A percentile compares a stretch with the other conserved stretches of the same genome.
These are phyloP conservation scores for Digitonthophagus gazella DNA, from an alignment of 2,888 invertebrate species.

Conservation along the genomic window DNA sequence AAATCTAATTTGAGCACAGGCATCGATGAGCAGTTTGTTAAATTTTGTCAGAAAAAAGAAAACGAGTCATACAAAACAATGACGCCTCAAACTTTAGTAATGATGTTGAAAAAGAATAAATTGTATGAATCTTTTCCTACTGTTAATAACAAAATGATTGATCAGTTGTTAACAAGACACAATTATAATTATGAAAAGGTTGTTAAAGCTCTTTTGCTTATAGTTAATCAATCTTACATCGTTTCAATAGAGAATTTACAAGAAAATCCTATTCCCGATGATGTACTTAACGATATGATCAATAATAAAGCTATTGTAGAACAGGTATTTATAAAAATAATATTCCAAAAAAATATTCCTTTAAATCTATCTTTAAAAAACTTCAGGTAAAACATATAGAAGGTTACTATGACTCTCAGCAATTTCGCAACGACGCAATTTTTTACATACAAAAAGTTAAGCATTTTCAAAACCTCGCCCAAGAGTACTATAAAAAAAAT, in stretches of 20 bases:
- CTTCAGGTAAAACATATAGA: too few relatives aligned
- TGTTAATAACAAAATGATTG: constrained; percentile 60
- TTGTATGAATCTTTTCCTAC: constrained; percentile 70
- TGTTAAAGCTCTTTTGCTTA: constrained; percentile 58
- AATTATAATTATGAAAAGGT: constrained; percentile 67
- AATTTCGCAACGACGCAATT: constrained; percentile 52
- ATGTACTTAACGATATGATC: constrained; percentile 51
- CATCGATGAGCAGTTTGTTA: constrained; percentile 68
- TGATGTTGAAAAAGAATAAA: constrained; percentile 68
- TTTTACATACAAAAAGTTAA: constrained; percentile 53
- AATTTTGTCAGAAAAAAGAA: constrained; percentile 37
- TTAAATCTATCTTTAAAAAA: too few relatives aligned
- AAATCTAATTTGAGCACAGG: constrained; percentile 64
- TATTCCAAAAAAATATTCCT: too few relatives aligned
- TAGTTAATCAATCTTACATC: constrained; percentile 40
- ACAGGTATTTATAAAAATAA: too few relatives aligned
- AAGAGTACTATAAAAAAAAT: constrained; percentile 57
- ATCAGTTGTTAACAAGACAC: constrained; percentile 69
- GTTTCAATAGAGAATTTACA: constrained; percentile 34
- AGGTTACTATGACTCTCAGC: too few relatives aligned
- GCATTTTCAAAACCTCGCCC: constrained; percentile 55
- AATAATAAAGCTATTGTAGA: constrained; percentile 49
- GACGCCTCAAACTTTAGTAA: constrained; percentile 65
- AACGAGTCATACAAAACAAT: constrained; percentile 32
- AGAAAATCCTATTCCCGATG: constrained; percentile 48